Percentiles rank a stretch among this genome's conserved stretches.
phyloP scores from a whole-genome alignment of 2,113 vertebrate genomes.

The Formicarius rufipectus region DNA sequence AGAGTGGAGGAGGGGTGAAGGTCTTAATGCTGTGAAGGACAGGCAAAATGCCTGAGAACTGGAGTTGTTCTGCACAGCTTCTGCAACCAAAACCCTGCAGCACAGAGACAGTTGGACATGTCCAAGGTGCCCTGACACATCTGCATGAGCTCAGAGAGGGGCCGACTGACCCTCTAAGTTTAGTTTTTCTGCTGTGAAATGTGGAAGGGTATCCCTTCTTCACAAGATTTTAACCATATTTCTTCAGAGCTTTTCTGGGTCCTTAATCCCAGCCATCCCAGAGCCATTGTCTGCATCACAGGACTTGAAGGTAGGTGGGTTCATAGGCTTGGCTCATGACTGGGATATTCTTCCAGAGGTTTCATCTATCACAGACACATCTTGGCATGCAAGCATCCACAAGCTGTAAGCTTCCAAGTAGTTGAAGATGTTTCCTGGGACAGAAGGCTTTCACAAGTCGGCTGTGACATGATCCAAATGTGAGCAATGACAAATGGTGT shows the following conservation, averaged over 20 bases:
- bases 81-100: not conserved
- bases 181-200: not conserved
- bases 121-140: not conserved
- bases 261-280: not conserved
- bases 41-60: not conserved
- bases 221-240: not conserved
- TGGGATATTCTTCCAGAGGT: not conserved
- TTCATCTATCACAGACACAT: not conserved
- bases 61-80: not conserved
- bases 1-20: not conserved
- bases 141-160: not conserved
- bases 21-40: not conserved
- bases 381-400: not conserved
- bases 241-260: not conserved
- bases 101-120: accelerated
- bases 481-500: not conserved
- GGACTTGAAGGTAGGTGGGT: not conserved
- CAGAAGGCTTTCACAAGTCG: not conserved
- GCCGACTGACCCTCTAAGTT: not conserved
- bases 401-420: not conserved
- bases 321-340: not conserved
- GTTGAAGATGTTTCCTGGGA: not conserved
- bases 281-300: not conserved
- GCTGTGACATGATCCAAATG: not conserved
- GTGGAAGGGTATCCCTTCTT: not conserved